These are phyloP conservation scores for Pitangus sulphuratus DNA, from an alignment of 2,797 vertebrate genomes.

Conservation along the genomic window DNA sequence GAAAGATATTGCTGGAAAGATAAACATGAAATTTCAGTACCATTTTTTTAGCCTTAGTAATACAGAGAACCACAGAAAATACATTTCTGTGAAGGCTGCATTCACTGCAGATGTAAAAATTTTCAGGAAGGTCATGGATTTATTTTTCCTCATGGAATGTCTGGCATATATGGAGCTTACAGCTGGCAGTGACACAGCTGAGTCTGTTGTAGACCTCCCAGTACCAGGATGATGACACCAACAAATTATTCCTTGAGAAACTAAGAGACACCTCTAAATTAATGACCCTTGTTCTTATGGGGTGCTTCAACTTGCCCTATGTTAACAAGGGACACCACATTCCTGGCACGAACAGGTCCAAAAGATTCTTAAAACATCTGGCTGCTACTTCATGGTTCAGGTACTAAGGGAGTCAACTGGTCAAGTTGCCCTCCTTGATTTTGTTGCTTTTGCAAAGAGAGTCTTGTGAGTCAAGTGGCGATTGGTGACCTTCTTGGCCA, in stretches of 20 bases:
- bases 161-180: neutral
- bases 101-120: neutral
- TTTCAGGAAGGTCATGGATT: neutral
- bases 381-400: neutral
- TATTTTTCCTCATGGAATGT: neutral
- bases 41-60: neutral
- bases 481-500: neutral
- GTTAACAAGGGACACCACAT: neutral
- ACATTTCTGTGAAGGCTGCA: neutral
- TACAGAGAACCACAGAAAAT: neutral
- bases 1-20: neutral
- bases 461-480: neutral
- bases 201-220: neutral
- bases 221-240: neutral
- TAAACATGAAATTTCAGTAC: neutral
- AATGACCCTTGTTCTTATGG: neutral
- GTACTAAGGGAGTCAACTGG: neutral
- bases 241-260: neutral
- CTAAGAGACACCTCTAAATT: neutral
- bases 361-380: accelerated
- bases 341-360: neutral
- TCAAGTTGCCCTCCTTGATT: neutral
- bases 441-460: neutral
- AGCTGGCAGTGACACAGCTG: neutral
- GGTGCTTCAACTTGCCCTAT: accelerated